These are phyloP conservation scores for Lithosia quadra DNA, from an alignment of 2,888 invertebrate species.

Conservation along the genomic window DNA sequence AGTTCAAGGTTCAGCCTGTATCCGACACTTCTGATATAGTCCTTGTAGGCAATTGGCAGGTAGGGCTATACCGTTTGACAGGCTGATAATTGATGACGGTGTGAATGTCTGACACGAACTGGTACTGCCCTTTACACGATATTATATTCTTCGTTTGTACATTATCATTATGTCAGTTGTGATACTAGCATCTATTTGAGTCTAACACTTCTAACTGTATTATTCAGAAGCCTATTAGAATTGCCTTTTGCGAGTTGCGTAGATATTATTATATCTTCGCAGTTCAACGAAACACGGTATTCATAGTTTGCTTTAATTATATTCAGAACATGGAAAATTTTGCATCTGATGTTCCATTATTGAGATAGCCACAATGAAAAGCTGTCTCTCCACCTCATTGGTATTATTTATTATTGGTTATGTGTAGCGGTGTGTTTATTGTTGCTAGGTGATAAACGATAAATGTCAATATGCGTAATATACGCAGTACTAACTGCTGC, in stretches of 20 bases:
- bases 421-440: no score
- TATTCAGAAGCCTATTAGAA: slow-evolving; percentile 1
- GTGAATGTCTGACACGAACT: slow-evolving; percentile 24
- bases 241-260: not conserved
- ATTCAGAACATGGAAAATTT: no score
- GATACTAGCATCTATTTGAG: not conserved
- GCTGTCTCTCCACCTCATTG: no score
- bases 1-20: slow-evolving; percentile 64
- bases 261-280: not conserved
- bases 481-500: no score
- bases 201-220: not conserved
- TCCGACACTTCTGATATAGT: slow-evolving; percentile 40
- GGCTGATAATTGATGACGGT: slow-evolving; percentile 33
- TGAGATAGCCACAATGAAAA: no score
- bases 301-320: not conserved
- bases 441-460: no score
- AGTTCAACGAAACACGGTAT: not conserved
- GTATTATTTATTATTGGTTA: no score
- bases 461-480: no score
- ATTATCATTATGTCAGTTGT: slow-evolving; percentile 6
- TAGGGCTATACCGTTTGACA: slow-evolving; percentile 34
- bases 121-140: slow-evolving; percentile 26
- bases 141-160: slow-evolving; percentile 4
- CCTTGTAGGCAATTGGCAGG: slow-evolving; percentile 30
- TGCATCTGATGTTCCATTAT: no score